Conservation (phyloP, 2,888 invertebrate species). For the Parnassius apollo region DNA sequence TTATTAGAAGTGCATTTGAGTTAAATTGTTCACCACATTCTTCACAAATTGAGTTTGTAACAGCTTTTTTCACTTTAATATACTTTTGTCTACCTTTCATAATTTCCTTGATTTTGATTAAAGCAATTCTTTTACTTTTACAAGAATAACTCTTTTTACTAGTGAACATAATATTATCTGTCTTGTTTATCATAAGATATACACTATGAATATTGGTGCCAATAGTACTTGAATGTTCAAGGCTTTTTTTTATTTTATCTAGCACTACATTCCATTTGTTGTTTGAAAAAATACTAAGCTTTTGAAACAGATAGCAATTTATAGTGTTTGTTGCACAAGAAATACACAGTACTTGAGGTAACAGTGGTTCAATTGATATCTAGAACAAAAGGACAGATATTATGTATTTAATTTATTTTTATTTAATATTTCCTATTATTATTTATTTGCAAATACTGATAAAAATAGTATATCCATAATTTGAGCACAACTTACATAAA, state of each 20-base stretch:
- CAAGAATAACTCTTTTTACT: conserved; percentile 41
- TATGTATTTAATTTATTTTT: neutral
- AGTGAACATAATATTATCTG: conserved; percentile 48
- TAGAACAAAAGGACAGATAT: conserved; percentile 37
- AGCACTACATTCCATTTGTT: conserved; percentile 49
- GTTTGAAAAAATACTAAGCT: conserved; percentile 48
- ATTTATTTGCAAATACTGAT: too few species aligned
- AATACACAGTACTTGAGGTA: conserved; percentile 57
- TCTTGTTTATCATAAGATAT: conserved; percentile 48
- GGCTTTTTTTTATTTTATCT: conserved; percentile 38
- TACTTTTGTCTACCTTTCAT: conserved; percentile 44
- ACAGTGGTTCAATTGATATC: conserved; percentile 44
- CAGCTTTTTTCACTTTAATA: conserved; percentile 37
- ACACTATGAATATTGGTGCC: conserved; percentile 43
- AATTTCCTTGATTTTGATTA: conserved; percentile 50
- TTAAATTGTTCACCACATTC: conserved; percentile 52
- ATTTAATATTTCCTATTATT: neutral
- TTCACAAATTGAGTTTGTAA: conserved; percentile 44
- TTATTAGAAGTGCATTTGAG: conserved; percentile 39
- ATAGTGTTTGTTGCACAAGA: conserved; percentile 51
- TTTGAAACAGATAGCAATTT: conserved; percentile 56
- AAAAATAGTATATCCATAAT: too few species aligned
- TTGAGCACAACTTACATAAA: too few species aligned
- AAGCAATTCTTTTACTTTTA: conserved; percentile 44
- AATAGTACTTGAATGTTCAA: conserved; percentile 41